Evolutionary conservation across 2,797 vertebrate genomes (phyloP).

Genomic region (Sebastes elongatus): DNA sequence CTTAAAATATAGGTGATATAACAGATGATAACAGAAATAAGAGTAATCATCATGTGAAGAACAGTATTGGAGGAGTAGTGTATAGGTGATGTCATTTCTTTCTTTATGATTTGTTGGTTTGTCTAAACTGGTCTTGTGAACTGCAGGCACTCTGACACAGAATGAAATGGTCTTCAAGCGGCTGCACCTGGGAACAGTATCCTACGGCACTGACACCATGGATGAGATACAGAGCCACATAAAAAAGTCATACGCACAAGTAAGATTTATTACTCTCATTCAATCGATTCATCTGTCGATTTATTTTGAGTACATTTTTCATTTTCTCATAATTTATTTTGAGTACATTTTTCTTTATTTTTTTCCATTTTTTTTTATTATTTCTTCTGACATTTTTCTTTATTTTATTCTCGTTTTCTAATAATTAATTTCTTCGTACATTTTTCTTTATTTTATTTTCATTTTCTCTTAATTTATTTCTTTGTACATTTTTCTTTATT

Average conservation of each 20-base stretch:
- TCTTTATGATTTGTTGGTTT: not conserved
- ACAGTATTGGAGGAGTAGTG: not conserved
- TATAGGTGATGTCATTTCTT: not conserved
- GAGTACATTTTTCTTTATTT: no score
- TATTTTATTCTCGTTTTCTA: no score
- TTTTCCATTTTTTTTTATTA: no score
- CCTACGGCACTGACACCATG: conserved; percentile 96
- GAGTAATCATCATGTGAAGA: not conserved
- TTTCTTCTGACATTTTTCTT: no score
- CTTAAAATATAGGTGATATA: no score
- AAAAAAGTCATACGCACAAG: conserved; percentile 88
- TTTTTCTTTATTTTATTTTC: no score
- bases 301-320: not conserved
- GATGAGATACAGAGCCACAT: conserved; percentile 97
- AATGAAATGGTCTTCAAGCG: conserved; percentile 99
- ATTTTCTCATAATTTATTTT: not conserved
- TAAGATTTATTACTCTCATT: conserved; percentile 51
- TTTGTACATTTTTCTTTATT: not conserved
- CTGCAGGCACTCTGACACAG: conserved; percentile 93
- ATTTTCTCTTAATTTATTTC: no score
- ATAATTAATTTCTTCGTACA: no score
- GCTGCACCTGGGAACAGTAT: conserved; percentile 86
- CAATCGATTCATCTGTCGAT: not conserved
- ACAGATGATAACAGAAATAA: no score
- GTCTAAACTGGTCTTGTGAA: not conserved